Percentiles rank a stretch among this genome's conserved stretches.
Evolutionary conservation across 2,888 invertebrate genomes (phyloP).

Genomic region (Nowickia ferox): DNA sequence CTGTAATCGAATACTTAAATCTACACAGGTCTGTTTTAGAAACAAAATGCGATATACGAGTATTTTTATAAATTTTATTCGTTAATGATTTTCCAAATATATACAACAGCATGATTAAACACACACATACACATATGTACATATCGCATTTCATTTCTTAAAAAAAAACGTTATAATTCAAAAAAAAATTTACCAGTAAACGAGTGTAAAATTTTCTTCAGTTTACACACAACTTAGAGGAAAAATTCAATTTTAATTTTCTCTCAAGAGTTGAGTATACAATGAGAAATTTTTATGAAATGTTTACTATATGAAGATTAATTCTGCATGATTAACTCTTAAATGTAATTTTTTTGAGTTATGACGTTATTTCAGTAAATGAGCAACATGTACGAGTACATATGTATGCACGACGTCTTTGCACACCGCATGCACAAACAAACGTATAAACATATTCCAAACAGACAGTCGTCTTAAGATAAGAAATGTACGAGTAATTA

Average conservation of each 20-base stretch:
- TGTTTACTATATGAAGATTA: no score
- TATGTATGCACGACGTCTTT: not conserved
- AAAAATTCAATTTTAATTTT: no score
- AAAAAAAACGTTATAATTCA: no score
- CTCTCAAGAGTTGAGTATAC: no score
- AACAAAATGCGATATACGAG: not conserved
- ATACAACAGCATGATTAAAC: slow-evolving; percentile 32
- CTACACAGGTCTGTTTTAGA: slow-evolving; percentile 1
- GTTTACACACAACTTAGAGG: no score
- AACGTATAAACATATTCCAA: not conserved
- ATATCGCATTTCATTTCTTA: not conserved
- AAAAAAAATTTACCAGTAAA: no score
- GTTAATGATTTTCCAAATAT: slow-evolving; percentile 24
- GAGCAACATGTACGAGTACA: no score
- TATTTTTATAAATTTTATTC: not conserved
- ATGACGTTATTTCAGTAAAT: no score
- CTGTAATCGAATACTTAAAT: slow-evolving; percentile 33
- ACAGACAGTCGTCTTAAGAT: slow-evolving; percentile 7
- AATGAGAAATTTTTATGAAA: no score
- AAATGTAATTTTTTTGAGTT: no score
- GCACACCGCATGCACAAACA: slow-evolving; percentile 13
- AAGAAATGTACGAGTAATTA: not conserved
- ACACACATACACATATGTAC: slow-evolving; percentile 4
- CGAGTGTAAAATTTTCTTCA: no score
- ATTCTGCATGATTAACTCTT: no score